A percentile compares a stretch with the other conserved stretches of the same genome.
Evolutionary conservation across 2,113 vertebrate genomes (phyloP).

Genomic region (Apodemus sylvaticus): DNA sequence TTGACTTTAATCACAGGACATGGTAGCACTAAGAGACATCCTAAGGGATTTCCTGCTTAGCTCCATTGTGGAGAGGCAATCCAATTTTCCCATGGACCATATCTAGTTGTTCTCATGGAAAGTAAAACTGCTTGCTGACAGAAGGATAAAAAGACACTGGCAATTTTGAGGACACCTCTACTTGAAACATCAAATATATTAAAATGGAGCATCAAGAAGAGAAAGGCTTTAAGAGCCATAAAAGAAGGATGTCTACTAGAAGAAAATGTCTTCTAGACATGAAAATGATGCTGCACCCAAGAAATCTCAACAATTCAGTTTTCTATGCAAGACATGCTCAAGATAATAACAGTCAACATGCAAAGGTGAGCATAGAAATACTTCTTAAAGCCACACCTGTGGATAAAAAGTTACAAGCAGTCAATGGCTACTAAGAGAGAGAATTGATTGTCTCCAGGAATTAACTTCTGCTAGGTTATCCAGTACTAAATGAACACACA

Average conservation of each 20-base stretch:
- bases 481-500: neutral
- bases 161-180: neutral
- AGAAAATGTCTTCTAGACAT: neutral
- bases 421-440: neutral
- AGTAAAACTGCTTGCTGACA: neutral
- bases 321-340: neutral
- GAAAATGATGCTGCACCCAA: neutral
- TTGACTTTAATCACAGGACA: too few relatives aligned
- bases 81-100: neutral
- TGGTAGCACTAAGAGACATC: too few relatives aligned
- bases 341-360: too few relatives aligned
- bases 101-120: neutral
- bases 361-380: neutral
- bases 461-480: neutral
- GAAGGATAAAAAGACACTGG: neutral
- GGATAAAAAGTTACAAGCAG: neutral
- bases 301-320: neutral
- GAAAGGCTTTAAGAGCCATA: rapidly evolving
- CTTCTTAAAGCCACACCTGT: neutral
- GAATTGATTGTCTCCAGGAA: neutral
- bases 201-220: neutral
- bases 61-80: neutral
- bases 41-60: too few relatives aligned
- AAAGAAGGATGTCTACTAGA: neutral
- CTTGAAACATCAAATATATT: neutral